Base-by-base conservation (phyloP, 2,113 vertebrate genomes). In the Rhabdomys dilectus region DNA sequence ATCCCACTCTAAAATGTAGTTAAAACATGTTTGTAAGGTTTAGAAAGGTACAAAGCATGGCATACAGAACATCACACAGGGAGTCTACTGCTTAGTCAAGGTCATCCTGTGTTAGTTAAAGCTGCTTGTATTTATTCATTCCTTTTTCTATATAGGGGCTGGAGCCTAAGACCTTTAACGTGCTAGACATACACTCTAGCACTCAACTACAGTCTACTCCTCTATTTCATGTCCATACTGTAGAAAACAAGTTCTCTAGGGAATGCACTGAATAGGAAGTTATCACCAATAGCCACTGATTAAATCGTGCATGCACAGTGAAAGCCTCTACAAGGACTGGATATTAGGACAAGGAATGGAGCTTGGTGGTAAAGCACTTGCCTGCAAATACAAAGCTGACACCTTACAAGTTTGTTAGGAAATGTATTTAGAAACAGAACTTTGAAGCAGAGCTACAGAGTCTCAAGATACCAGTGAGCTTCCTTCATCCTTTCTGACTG, bases 11-110 rank as follows among this genome's bases (percentile, higher is more conserved):
- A 96, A 97, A 95, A 56, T 34, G 45, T 42, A 29, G 9, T 48
- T 39, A 84, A 56, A 93, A 88, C 22, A 91, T 19, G 82, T 77
- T 68, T 88, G 68, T 34, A 81, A 89, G 36, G n/a, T 85, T 85
- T 89, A n/a, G 68, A 94, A 88, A 51, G 73, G n/a, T 31, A 96
- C 68, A 93, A 42, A 12, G 31, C 12, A 56, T 75, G 51, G 36
- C 15, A 24, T 42, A 22, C 31, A 75, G 70, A 1, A 31, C 39
- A 95, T 51, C 9, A 72, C 62, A 72, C 21, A 73, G 26, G 60
- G 45, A 91, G 96, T 94, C 34, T 36, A 81, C 8, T 39, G 45
- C 21, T 58, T 91, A 88, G 21, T 64, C 31, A 75, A 85, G 85
- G 64, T 73, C 72, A 96, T 58, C 24, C 56, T 92, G 15, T 86